Percentiles rank a stretch among this genome's conserved stretches.
Conservation (phyloP, 2,797 vertebrate species). For the Lates japonicus region DNA sequence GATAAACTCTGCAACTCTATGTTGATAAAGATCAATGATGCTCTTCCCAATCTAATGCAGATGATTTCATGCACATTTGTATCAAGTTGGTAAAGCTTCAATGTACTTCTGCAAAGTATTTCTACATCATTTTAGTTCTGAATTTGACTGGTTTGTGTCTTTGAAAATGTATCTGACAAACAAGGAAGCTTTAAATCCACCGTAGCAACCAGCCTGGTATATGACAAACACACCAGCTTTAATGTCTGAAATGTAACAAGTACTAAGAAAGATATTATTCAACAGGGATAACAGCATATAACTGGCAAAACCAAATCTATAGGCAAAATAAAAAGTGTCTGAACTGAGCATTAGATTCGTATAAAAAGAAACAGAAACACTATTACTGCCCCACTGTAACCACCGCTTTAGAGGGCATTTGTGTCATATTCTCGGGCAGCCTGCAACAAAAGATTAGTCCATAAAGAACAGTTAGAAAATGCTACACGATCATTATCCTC, state of each 20-base stretch:
- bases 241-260: not conserved
- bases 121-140: not conserved
- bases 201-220: not conserved
- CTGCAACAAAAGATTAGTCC: conserved; percentile 61
- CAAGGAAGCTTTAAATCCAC: not conserved
- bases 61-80: conserved; percentile 25
- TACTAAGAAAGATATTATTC: not conserved
- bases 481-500: conserved; percentile 62
- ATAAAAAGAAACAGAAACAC: conserved; percentile 6
- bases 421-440: conserved; percentile 44
- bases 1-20: conserved; percentile 18
- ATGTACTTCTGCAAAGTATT: not conserved
- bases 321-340: not conserved
- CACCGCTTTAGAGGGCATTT: conserved; percentile 36
- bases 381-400: conserved; percentile 11
- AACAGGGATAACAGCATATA: not conserved
- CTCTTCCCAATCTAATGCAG: not conserved
- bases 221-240: no score
- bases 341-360: not conserved
- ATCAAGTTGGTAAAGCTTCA: not conserved
- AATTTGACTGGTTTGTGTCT: not conserved
- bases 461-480: conserved; percentile 61
- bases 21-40: conserved; percentile 3
- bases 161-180: not conserved
- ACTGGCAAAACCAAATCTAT: not conserved